phyloP scores from a whole-genome alignment of 2,888 invertebrate species.

The Pseudococcus longispinus region DNA sequence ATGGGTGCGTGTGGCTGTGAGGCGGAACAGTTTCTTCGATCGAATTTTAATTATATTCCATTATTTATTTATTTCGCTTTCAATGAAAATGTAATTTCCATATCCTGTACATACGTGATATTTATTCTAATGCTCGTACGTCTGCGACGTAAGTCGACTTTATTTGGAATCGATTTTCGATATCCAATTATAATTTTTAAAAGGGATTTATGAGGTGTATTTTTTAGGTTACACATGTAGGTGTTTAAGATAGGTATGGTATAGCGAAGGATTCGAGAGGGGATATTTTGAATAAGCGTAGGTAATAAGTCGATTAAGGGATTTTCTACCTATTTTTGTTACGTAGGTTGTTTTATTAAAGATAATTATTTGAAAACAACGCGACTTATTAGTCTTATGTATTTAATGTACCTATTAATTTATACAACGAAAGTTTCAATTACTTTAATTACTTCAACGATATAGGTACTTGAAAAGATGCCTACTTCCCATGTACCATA shows the following conservation, averaged over 20 bases:
- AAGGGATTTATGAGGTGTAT: neutral
- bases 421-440: neutral
- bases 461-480: too few species aligned
- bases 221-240: neutral
- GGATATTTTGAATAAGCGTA: neutral
- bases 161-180: neutral
- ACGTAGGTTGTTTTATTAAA: too few species aligned
- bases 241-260: neutral
- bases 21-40: neutral
- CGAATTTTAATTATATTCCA: neutral
- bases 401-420: neutral
- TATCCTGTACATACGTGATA: neutral
- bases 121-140: neutral
- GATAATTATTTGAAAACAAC: too few species aligned
- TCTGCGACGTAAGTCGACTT: neutral
- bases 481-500: neutral
- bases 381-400: neutral
- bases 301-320: neutral
- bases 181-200: neutral
- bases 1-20: neutral
- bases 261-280: neutral
- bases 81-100: neutral
- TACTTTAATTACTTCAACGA: neutral
- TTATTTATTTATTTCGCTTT: conserved; percentile 5
- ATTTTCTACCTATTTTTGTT: neutral